Base-by-base conservation (phyloP, 2,113 vertebrate genomes). In the Heptranchias perlo region DNA sequence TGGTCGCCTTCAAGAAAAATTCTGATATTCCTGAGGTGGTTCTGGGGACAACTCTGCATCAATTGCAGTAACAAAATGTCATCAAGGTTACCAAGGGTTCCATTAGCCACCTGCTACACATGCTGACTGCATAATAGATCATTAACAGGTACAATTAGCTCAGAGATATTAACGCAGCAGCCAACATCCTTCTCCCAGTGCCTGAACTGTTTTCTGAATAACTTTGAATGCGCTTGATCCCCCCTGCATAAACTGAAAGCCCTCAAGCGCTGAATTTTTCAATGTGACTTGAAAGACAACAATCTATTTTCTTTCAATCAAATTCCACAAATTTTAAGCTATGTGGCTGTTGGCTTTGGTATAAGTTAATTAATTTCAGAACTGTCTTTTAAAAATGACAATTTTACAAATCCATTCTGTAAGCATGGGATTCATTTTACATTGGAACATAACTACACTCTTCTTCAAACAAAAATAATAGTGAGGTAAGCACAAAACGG, bases 91-190 rank as follows among this genome's bases (percentile, higher is more conserved):
- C 31, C 58, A 39, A 91, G n/a, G 54, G 54, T 93, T 93, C 35
- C 35, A 39, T 62, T 62, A 93, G n/a, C 61, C 61, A 93, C 54
- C 35, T 39, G n/a, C 31, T 39, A 18, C 89, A 39, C 58, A 61
- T 39, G 61, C 35, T 93, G 58, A 93, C 58, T 93, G 35, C 7
- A 39, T 62, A 62, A 62, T 93, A 62, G 39, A 93, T 93, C 28
- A 62, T 62, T 93, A 93, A 62, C 89, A 93, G 52, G 28, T 35
- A 54, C 13, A 91, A 62, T 93, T 82, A 82, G 78, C 78, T 44
- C 89, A 92, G 31, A 92, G 58, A 62, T 92, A 92, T 58, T 92
- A 92, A 92, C 49, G 14, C 49, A 89, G 49, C 86, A 87, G 84
- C 44, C 49, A 89, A 25, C 49, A 84, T 8, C n/a, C 44, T 86